Evolutionary conservation across 1,140 invertebrate genomes (phyloP).

Genomic region (Camponotus pennsylvanicus): DNA sequence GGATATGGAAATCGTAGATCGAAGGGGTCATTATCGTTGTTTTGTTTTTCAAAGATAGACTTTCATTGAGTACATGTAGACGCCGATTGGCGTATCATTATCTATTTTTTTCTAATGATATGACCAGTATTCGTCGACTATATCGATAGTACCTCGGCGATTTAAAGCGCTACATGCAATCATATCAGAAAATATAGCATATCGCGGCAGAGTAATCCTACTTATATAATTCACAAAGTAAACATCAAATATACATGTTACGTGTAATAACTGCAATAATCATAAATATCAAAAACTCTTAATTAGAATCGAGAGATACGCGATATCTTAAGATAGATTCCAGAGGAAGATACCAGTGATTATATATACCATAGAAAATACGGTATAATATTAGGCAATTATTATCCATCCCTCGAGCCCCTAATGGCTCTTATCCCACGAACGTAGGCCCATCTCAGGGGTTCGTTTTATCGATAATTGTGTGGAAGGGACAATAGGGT

Average conservation of each 20-base stretch:
- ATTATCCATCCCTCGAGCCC: background rate
- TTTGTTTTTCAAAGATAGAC: conserved; percentile 1
- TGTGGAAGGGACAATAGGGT: conserved; percentile 34
- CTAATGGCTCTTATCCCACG: background rate
- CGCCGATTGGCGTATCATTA: conserved; percentile 5
- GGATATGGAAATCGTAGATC: background rate
- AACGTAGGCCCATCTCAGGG: conserved; percentile 4
- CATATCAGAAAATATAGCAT: background rate
- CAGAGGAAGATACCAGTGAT: background rate
- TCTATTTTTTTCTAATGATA: background rate
- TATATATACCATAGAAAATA: background rate
- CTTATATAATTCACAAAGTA: background rate
- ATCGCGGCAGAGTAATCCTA: background rate
- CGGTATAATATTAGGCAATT: conserved; percentile 11
- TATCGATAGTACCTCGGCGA: background rate
- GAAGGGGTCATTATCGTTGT: background rate
- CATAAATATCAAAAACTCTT: background rate
- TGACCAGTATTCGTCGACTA: background rate
- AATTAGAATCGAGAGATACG: background rate
- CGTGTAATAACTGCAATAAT: background rate
- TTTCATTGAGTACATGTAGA: background rate
- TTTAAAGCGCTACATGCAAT: background rate
- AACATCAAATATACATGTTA: background rate
- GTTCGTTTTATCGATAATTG: conserved; percentile 35
- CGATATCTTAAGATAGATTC: background rate